Evolutionary conservation across 2,888 invertebrate species (phyloP).

Genomic region (Polyommatus icarus): DNA sequence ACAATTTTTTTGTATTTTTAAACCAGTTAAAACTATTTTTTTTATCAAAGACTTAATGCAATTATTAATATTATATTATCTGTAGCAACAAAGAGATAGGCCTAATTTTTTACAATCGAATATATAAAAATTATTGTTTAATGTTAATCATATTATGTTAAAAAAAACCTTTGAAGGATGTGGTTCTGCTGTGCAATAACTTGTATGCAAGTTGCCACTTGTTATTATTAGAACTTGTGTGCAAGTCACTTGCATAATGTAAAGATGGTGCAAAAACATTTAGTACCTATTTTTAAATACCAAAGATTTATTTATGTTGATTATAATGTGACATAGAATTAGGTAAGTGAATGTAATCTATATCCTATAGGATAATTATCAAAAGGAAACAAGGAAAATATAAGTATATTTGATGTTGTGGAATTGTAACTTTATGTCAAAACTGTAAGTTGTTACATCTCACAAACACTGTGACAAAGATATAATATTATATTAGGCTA

Average conservation of each 20-base stretch:
- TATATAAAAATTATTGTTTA: slow-evolving; percentile 8
- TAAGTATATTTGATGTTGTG: slow-evolving; percentile 18
- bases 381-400: slow-evolving; percentile 14
- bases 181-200: not conserved
- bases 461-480: not conserved
- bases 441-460: slow-evolving; percentile 13
- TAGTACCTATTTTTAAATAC: slow-evolving; percentile 22
- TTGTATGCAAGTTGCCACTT: not conserved
- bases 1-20: not conserved
- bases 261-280: not conserved
- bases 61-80: slow-evolving; percentile 6
- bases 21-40: not conserved
- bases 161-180: not conserved
- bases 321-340: not conserved
- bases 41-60: slow-evolving; percentile 1
- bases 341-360: slow-evolving; percentile 11
- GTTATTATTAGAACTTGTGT: not conserved
- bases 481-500: not conserved
- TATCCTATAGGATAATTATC: not conserved
- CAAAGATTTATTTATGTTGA: slow-evolving; percentile 26
- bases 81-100: not conserved
- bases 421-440: slow-evolving; percentile 13
- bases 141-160: not conserved
- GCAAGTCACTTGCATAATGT: not conserved
- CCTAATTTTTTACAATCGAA: slow-evolving; percentile 19